Evolutionary conservation across 2,797 vertebrate genomes (phyloP).

Genomic region (Oreonectes daqikongensis): DNA sequence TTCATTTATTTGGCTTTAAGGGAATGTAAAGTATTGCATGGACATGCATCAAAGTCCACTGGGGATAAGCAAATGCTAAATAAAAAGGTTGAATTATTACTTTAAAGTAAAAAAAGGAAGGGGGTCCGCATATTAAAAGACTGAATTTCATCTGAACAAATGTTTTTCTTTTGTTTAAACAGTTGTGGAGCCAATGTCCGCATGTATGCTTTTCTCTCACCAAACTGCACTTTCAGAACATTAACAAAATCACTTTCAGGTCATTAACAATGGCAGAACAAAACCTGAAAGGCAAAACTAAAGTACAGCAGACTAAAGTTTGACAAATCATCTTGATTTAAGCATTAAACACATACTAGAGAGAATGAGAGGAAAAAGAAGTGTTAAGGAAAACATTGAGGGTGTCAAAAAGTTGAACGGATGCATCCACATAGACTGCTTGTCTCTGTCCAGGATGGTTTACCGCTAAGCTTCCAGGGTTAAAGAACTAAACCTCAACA

Average conservation of each 20-base stretch:
- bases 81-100: neutral
- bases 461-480: constrained; percentile 11
- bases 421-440: constrained; percentile 28
- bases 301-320: neutral
- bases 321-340: constrained; percentile 27
- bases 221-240: constrained; percentile 33
- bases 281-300: constrained; percentile 9
- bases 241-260: constrained; percentile 34
- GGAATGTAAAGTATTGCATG: constrained; percentile 6
- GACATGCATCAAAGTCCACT: constrained; percentile 8
- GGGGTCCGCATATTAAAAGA: constrained; percentile 1
- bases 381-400: constrained; percentile 20
- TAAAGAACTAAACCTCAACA: neutral
- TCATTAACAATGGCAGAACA: constrained; percentile 36
- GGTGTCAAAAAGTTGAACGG: constrained; percentile 22
- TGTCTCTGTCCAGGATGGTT: constrained; percentile 14
- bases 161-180: constrained; percentile 42
- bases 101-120: neutral
- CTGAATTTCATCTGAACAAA: constrained; percentile 9
- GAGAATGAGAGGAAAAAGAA: constrained; percentile 18
- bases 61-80: neutral
- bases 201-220: neutral
- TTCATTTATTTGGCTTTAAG: neutral
- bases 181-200: constrained; percentile 23
- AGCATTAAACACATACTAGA: constrained; percentile 35